phyloP scores from a whole-genome alignment of 2,797 vertebrate species.

The Cirrhinus mrigala region DNA sequence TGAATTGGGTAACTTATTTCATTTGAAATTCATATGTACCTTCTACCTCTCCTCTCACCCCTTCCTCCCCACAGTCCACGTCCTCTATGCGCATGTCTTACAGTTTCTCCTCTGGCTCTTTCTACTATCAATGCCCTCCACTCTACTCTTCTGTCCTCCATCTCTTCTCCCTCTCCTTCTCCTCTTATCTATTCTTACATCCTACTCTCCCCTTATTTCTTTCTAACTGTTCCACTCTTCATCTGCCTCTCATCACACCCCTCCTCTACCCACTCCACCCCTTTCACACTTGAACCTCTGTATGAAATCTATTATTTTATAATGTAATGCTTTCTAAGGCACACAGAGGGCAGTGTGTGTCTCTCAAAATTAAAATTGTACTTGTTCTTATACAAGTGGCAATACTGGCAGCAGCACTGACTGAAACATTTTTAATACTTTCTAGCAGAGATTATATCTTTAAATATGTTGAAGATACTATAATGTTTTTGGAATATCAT shows the following conservation, averaged over 20 bases:
- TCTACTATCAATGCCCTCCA: neutral
- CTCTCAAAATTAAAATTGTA: too few relatives aligned
- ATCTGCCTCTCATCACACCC: neutral
- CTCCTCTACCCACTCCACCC: neutral
- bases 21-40: neutral
- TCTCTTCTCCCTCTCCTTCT: neutral
- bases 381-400: too few relatives aligned
- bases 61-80: neutral
- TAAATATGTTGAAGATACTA: neutral
- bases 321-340: too few relatives aligned
- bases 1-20: neutral
- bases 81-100: too few relatives aligned
- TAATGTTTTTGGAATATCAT: neutral
- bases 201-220: neutral
- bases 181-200: neutral
- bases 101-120: too few relatives aligned
- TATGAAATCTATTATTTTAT: too few relatives aligned
- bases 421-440: neutral
- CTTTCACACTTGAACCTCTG: neutral
- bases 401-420: neutral
- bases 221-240: neutral
- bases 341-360: too few relatives aligned
- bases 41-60: neutral
- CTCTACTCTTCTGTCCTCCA: too few relatives aligned
- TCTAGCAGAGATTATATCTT: too few relatives aligned